phyloP scores from a whole-genome alignment of 2,797 vertebrate species.

The Myiotriccus ornatus region DNA sequence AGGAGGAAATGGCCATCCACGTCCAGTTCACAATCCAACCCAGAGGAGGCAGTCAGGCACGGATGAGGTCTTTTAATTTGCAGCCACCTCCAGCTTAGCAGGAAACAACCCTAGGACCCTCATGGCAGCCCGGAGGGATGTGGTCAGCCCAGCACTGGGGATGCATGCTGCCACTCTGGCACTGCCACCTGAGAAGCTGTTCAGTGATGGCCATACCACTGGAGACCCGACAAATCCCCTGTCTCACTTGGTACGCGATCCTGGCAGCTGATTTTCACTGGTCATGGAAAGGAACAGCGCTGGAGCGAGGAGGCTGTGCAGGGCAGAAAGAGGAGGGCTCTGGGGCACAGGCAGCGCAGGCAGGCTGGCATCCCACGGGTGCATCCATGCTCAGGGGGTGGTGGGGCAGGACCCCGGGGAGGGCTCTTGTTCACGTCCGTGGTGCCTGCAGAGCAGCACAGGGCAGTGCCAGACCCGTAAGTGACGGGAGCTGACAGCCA shows the following conservation, averaged over 20 bases:
- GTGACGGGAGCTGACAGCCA: not conserved
- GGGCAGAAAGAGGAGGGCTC: not conserved
- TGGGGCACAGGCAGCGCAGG: rapidly evolving
- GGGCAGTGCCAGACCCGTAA: not conserved
- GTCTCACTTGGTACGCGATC: not conserved
- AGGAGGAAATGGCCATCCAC: not conserved
- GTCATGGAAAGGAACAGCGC: not conserved
- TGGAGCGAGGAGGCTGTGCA: rapidly evolving
- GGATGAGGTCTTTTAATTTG: not conserved
- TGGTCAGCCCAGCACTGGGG: not conserved
- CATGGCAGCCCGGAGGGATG: not conserved
- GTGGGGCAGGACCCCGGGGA: not conserved
- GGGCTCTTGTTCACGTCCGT: not conserved
- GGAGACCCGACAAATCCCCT: not conserved
- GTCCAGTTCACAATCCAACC: not conserved
- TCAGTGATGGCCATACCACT: not conserved
- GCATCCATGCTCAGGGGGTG: not conserved
- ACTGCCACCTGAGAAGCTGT: not conserved
- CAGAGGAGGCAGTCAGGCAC: rapidly evolving
- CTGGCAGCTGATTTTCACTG: not conserved
- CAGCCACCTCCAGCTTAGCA: not conserved
- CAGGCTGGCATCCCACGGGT: not conserved
- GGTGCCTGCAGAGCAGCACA: not conserved
- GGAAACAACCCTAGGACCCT: not conserved
- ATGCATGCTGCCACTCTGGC: not conserved